These are phyloP conservation scores for Neomorphus geoffroyi DNA, from an alignment of 2,797 vertebrate species.

Conservation along the genomic window DNA sequence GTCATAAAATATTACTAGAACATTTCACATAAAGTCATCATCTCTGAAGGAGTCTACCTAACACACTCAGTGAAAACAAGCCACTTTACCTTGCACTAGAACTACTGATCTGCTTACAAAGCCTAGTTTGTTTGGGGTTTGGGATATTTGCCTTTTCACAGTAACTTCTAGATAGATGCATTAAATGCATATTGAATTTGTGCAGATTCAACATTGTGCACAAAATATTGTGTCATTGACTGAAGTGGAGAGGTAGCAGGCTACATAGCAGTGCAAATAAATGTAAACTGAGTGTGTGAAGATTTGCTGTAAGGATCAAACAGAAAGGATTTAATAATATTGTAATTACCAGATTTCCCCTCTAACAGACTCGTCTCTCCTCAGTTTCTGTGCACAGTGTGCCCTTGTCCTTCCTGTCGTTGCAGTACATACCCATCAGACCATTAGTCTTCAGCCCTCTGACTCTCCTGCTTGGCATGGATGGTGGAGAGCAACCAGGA, in stretches of 20 bases:
- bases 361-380: not conserved
- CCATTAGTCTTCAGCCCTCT: not conserved
- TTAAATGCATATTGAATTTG: not conserved
- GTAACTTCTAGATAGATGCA: not conserved
- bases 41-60: not conserved
- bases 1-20: conserved; percentile 35
- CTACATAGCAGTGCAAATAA: conserved; percentile 54
- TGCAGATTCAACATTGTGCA: not conserved
- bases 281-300: conserved; percentile 23
- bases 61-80: not conserved
- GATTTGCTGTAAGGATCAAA: not conserved
- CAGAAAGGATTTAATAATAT: not conserved
- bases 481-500: not conserved
- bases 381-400: not conserved
- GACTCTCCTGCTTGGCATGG: not conserved
- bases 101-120: conserved; percentile 17
- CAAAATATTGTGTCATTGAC: not conserved
- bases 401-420: not conserved
- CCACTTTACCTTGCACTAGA: not conserved
- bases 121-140: not conserved
- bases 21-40: not conserved
- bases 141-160: conserved; percentile 27
- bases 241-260: conserved; percentile 29
- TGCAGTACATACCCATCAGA: not conserved
- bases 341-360: not conserved